Evolutionary conservation across 2,113 vertebrate species (phyloP).

Genomic region (Tinamus guttatus): DNA sequence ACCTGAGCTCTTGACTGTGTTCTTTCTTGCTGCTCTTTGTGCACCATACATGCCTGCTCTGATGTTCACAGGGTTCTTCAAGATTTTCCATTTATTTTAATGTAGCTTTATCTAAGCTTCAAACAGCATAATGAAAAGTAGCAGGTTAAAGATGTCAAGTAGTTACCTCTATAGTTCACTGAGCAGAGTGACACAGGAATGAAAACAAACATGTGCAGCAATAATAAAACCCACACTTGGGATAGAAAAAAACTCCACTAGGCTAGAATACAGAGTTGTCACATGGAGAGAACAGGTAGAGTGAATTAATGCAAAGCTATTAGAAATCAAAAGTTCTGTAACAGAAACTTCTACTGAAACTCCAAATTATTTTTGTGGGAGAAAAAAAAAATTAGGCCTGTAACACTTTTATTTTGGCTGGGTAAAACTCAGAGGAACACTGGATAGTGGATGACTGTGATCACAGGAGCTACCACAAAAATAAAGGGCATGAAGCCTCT

Average conservation of each 20-base stretch:
- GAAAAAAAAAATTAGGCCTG: neutral
- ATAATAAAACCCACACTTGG: neutral
- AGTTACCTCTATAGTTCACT: neutral
- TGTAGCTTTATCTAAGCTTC: neutral
- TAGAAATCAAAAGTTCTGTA: neutral
- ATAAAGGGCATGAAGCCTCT: neutral
- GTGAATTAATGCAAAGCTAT: neutral
- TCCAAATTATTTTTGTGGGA: neutral
- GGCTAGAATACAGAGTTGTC: neutral
- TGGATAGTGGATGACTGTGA: neutral
- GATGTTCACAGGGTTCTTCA: neutral
- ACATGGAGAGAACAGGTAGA: neutral
- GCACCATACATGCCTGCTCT: neutral
- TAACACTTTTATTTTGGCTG: neutral
- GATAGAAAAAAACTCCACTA: neutral
- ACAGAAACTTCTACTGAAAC: neutral
- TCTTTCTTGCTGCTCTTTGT: neutral
- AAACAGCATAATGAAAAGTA: neutral
- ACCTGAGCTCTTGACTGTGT: neutral
- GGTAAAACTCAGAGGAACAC: neutral
- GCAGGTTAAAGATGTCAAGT: neutral
- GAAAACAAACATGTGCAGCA: neutral
- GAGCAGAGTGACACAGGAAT: neutral
- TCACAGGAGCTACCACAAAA: neutral
- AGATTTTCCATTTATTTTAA: neutral